phyloP scores from a whole-genome alignment of 2,888 invertebrate species.

The Meiosimyza decipiens region DNA sequence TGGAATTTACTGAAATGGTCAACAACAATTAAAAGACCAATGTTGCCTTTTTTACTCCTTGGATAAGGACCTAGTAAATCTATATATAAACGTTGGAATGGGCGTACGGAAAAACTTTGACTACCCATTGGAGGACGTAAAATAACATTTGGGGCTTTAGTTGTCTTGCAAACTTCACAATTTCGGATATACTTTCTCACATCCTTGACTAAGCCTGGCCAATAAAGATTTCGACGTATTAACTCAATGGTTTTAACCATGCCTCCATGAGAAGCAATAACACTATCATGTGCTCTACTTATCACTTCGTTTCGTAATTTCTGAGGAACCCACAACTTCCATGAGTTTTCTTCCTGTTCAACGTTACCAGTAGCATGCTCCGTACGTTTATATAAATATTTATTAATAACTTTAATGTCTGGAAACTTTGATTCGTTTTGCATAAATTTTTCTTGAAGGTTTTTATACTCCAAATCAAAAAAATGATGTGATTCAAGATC shows the following conservation, averaged over 20 bases:
- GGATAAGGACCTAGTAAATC: conserved; percentile 17
- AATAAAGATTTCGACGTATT: conserved; percentile 25
- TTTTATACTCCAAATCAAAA: neutral
- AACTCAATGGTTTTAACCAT: conserved; percentile 34
- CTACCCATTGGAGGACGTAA: too few species aligned
- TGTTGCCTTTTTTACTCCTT: neutral
- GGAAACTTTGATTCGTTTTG: conserved; percentile 17
- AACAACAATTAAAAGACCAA: conserved; percentile 18
- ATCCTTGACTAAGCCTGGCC: conserved; percentile 28
- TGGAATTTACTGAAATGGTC: conserved; percentile 14
- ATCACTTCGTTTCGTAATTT: neutral
- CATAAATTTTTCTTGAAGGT: too few species aligned
- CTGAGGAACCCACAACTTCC: conserved; percentile 38
- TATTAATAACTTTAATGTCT: conserved; percentile 31
- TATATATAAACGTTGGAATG: conserved; percentile 3
- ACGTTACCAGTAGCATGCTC: conserved; percentile 22
- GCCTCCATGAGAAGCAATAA: conserved; percentile 26
- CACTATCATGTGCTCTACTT: conserved; percentile 16
- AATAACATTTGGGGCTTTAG: conserved; percentile 25
- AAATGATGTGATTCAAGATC: conserved; percentile 12
- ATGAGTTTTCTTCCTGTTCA: conserved; percentile 10
- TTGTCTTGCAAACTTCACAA: conserved; percentile 29
- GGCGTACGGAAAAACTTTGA: too few species aligned
- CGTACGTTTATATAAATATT: conserved; percentile 29
- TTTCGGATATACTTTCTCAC: conserved; percentile 18